These are phyloP conservation scores for Drosophila sp. DNA, from an alignment of 1,140 invertebrate species.

Conservation along the genomic window DNA sequence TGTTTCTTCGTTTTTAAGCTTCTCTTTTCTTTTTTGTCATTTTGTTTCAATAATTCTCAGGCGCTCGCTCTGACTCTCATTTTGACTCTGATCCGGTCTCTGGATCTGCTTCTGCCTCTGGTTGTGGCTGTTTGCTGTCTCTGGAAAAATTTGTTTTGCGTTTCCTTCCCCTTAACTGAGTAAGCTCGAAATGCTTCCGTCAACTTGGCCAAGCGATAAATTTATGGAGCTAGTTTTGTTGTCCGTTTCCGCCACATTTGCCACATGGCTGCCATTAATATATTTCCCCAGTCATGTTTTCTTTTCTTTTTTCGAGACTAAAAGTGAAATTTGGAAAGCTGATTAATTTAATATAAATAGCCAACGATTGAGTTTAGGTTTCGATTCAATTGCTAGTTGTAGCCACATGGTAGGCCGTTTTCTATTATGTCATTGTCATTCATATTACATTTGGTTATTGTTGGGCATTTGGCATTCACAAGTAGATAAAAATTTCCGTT, in stretches of 20 bases:
- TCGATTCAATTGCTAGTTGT: conserved; percentile 13
- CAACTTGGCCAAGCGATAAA: conserved; percentile 53
- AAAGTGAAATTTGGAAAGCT: conserved; percentile 21
- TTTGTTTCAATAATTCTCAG: conserved; percentile 69
- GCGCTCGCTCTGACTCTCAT: not conserved
- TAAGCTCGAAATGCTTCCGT: conserved; percentile 72
- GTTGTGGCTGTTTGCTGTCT: conserved; percentile 19
- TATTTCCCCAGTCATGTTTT: not conserved
- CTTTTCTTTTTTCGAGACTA: conserved; percentile 28
- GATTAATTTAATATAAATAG: not conserved
- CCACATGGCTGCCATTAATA: conserved; percentile 48
- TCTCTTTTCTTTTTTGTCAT: conserved; percentile 28
- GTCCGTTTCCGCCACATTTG: conserved; percentile 66
- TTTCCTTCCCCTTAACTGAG: conserved; percentile 50
- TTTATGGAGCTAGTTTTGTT: conserved; percentile 69
- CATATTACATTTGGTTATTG: not conserved
- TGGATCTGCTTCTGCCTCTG: conserved; percentile 8
- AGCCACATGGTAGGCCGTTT: conserved; percentile 1
- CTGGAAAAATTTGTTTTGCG: conserved; percentile 72
- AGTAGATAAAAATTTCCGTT: not conserved
- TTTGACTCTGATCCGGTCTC: not conserved
- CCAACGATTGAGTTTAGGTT: conserved; percentile 1
- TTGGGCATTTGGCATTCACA: not conserved
- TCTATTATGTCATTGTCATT: not conserved
- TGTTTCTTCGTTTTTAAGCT: conserved; percentile 29